phyloP scores from a whole-genome alignment of 1,140 invertebrate genomes.

The Psix sp. region DNA sequence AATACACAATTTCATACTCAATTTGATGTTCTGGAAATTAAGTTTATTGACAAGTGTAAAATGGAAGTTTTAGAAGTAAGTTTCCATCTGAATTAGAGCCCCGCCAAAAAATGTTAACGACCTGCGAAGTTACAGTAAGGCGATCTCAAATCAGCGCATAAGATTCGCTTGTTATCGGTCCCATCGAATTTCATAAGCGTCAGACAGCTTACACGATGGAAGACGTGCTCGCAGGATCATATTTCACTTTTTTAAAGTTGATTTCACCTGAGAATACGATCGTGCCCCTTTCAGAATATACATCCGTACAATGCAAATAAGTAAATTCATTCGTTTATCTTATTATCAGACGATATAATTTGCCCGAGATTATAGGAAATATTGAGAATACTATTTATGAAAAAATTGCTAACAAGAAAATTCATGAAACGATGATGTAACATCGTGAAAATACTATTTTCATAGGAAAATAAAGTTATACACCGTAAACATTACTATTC shows the following conservation, averaged over 20 bases:
- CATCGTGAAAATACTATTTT: too few relatives aligned
- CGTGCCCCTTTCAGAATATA: constrained; percentile 26
- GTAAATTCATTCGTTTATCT: constrained; percentile 41
- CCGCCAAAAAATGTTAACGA: constrained; percentile 21
- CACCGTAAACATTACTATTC: too few relatives aligned
- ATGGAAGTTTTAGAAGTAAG: too few relatives aligned
- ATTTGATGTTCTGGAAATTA: too few relatives aligned
- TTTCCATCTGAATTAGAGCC: too few relatives aligned
- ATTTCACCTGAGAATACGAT: constrained; percentile 30
- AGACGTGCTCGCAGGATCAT: constrained; percentile 34
- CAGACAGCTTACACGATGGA: constrained; percentile 37
- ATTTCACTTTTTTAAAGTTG: constrained; percentile 45
- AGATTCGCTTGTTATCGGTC: constrained; percentile 27
- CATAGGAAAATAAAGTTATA: too few relatives aligned
- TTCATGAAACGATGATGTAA: too few relatives aligned
- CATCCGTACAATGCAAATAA: constrained; percentile 23
- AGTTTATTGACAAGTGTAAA: too few relatives aligned
- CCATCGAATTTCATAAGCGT: constrained; percentile 48
- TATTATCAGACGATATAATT: constrained; percentile 16
- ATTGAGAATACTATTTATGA: too few relatives aligned
- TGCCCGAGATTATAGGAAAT: too few relatives aligned
- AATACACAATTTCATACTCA: too few relatives aligned
- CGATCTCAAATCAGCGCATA: constrained; percentile 26
- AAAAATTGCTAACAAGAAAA: too few relatives aligned
- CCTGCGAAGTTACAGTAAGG: constrained; percentile 12